Base-by-base conservation (phyloP, 2,888 invertebrate species). In the Lycophotia porphyrea region DNA sequence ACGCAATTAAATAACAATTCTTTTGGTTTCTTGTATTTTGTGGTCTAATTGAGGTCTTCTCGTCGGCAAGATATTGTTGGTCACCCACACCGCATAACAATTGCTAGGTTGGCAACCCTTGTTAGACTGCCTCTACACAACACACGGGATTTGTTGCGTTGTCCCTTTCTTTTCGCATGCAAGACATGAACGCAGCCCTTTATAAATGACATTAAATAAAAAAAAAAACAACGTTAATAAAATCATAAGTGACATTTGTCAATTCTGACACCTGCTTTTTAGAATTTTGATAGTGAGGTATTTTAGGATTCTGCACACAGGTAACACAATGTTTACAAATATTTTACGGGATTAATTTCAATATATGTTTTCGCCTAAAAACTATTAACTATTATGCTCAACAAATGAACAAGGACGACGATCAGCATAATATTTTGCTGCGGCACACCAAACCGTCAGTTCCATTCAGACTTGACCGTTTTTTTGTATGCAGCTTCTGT, bases 401-500 rank as follows among this genome's bases (percentile, higher is more conserved):
- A 18, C 42, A 52, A 31, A 76, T 71, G 13, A n/a, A 27, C 39
- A 75, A 75, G 64, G 34, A 36, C 24, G 31, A 55, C 39, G 9
- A 81, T 49, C 36, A 42, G 8, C 34, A 76, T 65, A 60, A 52
- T 73, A 64, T 39, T 66, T 64, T 69, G 15, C 64, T 69, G 9
- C 63, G 36, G 66, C 47, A 69, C 78, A 67, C 39, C 27, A 21
- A 70, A 71, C 47, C 58, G 55, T 31, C 47, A 58, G 34, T 60
- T 71, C n/a, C 52, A 60, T 73, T 73, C 67, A 58, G 13, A 60
- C 90, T 92, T 90, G 90, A 90, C 85, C 85, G 84, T 79, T 81
- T 78, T 88, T 88, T 93, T 93, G 76, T 82, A 79, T 84, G 80
- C 78, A 86, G 90, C 89, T 90, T 92, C 91, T 92, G 91, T 91